Percentiles rank a stretch among this genome's conserved stretches.
phyloP scores from a whole-genome alignment of 2,888 invertebrate species.

The Macrophya alboannulata region DNA sequence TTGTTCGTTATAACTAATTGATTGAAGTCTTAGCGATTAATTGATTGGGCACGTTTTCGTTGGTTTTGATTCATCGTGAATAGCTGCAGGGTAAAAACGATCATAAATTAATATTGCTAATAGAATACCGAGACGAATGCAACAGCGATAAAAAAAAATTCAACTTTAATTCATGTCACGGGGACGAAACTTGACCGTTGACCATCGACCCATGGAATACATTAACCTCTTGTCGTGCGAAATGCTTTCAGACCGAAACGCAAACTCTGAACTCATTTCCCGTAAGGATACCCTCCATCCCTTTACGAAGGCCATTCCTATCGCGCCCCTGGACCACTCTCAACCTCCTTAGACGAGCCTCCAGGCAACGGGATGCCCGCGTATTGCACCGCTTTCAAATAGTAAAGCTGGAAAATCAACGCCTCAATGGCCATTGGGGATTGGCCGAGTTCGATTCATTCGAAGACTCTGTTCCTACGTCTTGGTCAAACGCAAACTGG shows the following conservation, averaged over 20 bases:
- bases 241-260: slow-evolving; percentile 50
- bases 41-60: background rate
- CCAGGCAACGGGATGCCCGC: background rate
- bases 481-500: background rate
- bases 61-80: too few relatives aligned
- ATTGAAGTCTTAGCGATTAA: background rate
- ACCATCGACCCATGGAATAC: slow-evolving; percentile 49
- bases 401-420: slow-evolving; percentile 34
- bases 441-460: slow-evolving; percentile 22
- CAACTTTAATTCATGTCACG: slow-evolving; percentile 23
- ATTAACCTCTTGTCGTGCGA: slow-evolving; percentile 45
- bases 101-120: background rate
- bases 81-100: too few relatives aligned
- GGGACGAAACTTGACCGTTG: slow-evolving; percentile 16
- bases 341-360: slow-evolving; percentile 40
- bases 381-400: background rate
- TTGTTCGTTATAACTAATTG: background rate
- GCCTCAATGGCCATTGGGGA: slow-evolving; percentile 30
- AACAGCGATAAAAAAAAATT: slow-evolving; percentile 14
- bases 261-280: slow-evolving; percentile 50
- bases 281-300: slow-evolving; percentile 1
- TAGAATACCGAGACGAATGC: background rate
- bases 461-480: background rate
- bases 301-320: background rate
- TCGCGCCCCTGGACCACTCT: slow-evolving; percentile 41